Conservation (phyloP, 2,113 vertebrate species). For the Dolichallabes microphthalmus region DNA sequence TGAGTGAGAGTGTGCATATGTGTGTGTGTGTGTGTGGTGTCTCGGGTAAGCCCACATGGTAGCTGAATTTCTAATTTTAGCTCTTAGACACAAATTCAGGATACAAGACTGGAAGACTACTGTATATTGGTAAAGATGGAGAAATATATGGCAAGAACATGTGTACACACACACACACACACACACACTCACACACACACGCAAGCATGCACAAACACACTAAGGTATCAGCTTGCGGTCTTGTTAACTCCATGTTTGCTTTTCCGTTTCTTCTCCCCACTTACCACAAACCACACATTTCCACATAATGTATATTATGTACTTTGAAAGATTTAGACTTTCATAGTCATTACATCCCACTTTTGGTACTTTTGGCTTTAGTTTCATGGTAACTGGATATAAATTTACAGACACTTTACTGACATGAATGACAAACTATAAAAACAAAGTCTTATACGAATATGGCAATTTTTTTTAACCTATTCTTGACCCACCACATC, state of each 20-base stretch:
- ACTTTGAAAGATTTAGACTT: neutral
- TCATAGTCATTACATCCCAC: neutral
- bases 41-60: constrained; percentile 11
- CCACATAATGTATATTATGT: constrained; percentile 35
- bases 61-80: constrained; percentile 32
- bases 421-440: constrained; percentile 1
- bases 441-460: neutral
- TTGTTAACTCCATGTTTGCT: constrained; percentile 23
- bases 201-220: neutral
- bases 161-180: too few species aligned
- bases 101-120: neutral
- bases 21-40: constrained; percentile 22
- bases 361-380: neutral
- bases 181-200: constrained; percentile 6
- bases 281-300: constrained; percentile 28
- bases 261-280: constrained; percentile 14
- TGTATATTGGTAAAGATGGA: constrained; percentile 7
- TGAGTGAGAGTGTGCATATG: neutral
- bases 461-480: neutral
- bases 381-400: constrained; percentile 2
- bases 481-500: neutral
- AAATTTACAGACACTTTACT: constrained; percentile 16
- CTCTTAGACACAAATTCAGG: constrained; percentile 1
- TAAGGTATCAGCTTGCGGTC: constrained; percentile 7
- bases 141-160: constrained; percentile 11